Base-by-base conservation (phyloP, 2,113 vertebrate genomes). In the Proteles cristata region DNA sequence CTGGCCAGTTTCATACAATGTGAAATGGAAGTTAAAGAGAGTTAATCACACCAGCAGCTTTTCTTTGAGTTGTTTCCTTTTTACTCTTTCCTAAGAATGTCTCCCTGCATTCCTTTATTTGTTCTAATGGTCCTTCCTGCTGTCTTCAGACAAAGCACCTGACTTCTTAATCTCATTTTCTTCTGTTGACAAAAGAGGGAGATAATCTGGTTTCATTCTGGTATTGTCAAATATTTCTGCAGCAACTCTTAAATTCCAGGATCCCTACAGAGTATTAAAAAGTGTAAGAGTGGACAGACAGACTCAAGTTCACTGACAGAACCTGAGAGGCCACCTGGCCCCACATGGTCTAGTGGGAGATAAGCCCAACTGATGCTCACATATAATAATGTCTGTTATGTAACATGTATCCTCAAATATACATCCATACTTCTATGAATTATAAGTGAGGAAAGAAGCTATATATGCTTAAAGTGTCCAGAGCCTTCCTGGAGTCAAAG, bases 251-350 rank as follows among this genome's bases (percentile, higher is more conserved):
- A 25, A 25, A 28, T 48, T 74, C 45, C 11, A 53, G 43, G 28
- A n/a, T 80, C 33, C 63, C 7, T 15, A 33, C 5, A 84, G 39
- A 53, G 21, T 1, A 19, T 11, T 23, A 25, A 61, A 66, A 11
- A 31, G 21, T 5, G 0, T 19, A 31, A 14, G 1, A 71, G 48
- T 35, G 21, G n/a, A 50, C 83, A 61, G 39, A 83, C 1, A 90
- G 66, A 79, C n/a, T 6, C 2, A 11, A n/a, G 55, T 53, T 28
- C 7, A 0, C n/a, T 3, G 7, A 50, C 3, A 7, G 43, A 74
- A 71, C 8, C n/a, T 71, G 4, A 0, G 8, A n/a, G 1, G 33
- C 2, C 8, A 33, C 1, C 1, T 15, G 4, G 11, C 19, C 43
- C 28, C 26, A 65, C 0, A 0, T 3, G 17, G 31, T 58, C n/a